phyloP scores from a whole-genome alignment of 1,140 invertebrate genomes.

The Orius insidiosus region DNA sequence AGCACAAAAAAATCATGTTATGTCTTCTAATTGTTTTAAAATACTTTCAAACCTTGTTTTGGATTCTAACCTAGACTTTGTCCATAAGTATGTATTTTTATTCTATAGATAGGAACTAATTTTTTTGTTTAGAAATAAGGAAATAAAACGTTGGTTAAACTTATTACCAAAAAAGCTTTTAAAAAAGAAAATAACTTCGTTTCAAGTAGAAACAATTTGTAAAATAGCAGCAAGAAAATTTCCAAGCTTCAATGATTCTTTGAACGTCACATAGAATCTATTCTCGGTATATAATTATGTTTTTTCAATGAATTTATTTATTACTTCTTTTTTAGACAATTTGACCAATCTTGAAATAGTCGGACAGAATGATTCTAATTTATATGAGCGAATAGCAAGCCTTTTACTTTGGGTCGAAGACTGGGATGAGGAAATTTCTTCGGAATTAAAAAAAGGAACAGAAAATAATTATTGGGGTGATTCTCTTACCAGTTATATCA shows the following conservation, averaged over 20 bases:
- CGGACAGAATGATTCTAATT: conserved; percentile 1
- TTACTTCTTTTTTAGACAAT: conserved; percentile 9
- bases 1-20: background rate
- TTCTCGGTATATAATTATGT: conserved; percentile 9
- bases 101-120: background rate
- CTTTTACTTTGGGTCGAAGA: conserved; percentile 14
- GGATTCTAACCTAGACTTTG: background rate
- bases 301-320: background rate
- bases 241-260: conserved; percentile 2
- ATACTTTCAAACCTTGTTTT: conserved; percentile 1
- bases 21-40: background rate
- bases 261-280: conserved; percentile 14
- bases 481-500: conserved; percentile 5
- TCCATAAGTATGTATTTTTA: background rate
- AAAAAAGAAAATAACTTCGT: conserved; percentile 1
- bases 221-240: conserved; percentile 13
- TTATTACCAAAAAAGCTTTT: conserved; percentile 8
- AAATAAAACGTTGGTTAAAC: conserved; percentile 10
- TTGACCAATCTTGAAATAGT: conserved; percentile 5
- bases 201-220: conserved; percentile 5
- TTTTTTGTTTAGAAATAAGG: conserved; percentile 8
- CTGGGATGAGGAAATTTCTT: conserved; percentile 11
- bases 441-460: conserved; percentile 2
- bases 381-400: conserved; percentile 6
- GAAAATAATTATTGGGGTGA: conserved; percentile 10